These are phyloP conservation scores for Conus betulinus DNA, from an alignment of 1,140 invertebrate genomes.

Conservation along the genomic window DNA sequence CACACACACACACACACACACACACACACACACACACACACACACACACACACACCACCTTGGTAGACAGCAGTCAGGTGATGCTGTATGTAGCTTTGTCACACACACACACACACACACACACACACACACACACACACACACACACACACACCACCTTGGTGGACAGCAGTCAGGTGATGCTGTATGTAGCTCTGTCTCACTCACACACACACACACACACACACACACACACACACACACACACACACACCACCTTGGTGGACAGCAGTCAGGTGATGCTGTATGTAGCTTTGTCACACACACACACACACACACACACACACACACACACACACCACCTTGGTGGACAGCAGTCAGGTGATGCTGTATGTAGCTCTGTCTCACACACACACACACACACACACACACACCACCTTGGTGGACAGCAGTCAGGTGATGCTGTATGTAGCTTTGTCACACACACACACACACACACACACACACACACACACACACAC, in stretches of 20 bases:
- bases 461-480: slow-evolving; percentile 36
- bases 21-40: slow-evolving; percentile 21
- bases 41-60: background rate
- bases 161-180: slow-evolving; percentile 81
- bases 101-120: slow-evolving; percentile 24
- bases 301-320: slow-evolving; percentile 17
- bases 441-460: background rate
- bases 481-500: slow-evolving; percentile 25
- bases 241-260: background rate
- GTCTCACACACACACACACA: slow-evolving; percentile 12
- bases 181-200: slow-evolving; percentile 77
- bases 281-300: background rate
- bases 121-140: slow-evolving; percentile 37
- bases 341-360: too few species aligned
- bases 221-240: slow-evolving; percentile 14
- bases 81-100: too few species aligned
- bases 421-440: too few species aligned
- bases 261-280: too few species aligned
- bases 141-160: slow-evolving; percentile 59
- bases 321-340: background rate
- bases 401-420: slow-evolving; percentile 4
- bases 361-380: too few species aligned
- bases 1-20: slow-evolving; percentile 24
- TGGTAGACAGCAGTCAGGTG: too few species aligned
- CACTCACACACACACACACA: slow-evolving; percentile 18